A percentile compares a stretch with the other conserved stretches of the same genome.
phyloP scores from a whole-genome alignment of 2,888 invertebrate genomes.

The Drosophila pseudotakahashii region DNA sequence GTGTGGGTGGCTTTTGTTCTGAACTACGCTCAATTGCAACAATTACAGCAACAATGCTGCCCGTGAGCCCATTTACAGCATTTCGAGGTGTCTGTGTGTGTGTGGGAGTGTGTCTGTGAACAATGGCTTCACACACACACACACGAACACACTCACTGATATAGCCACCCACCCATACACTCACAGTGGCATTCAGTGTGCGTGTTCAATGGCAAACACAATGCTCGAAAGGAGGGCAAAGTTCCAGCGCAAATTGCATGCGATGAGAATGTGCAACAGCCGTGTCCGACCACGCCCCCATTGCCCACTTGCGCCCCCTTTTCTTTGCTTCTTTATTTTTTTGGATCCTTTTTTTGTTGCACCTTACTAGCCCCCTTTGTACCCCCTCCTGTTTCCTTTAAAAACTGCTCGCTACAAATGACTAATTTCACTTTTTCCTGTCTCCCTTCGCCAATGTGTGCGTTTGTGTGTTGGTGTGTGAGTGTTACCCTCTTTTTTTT shows the following conservation, averaged over 20 bases:
- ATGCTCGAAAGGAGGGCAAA: conserved; percentile 32
- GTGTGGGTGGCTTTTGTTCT: conserved; percentile 47
- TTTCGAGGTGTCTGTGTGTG: conserved; percentile 45
- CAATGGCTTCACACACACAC: conserved; percentile 35
- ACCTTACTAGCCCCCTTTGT: conserved; percentile 7
- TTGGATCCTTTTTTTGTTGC: not conserved
- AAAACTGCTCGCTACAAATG: conserved; percentile 50
- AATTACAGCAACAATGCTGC: conserved; percentile 67
- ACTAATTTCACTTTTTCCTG: conserved; percentile 55
- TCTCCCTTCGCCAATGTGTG: not conserved
- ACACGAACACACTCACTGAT: too few relatives aligned
- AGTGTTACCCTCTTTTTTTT: conserved; percentile 30
- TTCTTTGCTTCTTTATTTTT: not conserved
- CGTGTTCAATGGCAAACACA: conserved; percentile 72
- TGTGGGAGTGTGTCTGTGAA: conserved; percentile 35
- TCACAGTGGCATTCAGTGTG: conserved; percentile 53
- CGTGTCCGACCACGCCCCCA: conserved; percentile 37
- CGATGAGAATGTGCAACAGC: conserved; percentile 71
- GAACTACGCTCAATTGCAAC: conserved; percentile 68
- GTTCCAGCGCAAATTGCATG: conserved; percentile 59
- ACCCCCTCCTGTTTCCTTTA: conserved; percentile 13
- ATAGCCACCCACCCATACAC: not conserved
- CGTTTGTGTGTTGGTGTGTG: conserved; percentile 2
- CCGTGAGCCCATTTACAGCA: conserved; percentile 57
- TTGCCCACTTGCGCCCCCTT: conserved; percentile 1